These are phyloP conservation scores for Strigamia maritima DNA, from an alignment of 2,888 invertebrate genomes.

Conservation along the genomic window DNA sequence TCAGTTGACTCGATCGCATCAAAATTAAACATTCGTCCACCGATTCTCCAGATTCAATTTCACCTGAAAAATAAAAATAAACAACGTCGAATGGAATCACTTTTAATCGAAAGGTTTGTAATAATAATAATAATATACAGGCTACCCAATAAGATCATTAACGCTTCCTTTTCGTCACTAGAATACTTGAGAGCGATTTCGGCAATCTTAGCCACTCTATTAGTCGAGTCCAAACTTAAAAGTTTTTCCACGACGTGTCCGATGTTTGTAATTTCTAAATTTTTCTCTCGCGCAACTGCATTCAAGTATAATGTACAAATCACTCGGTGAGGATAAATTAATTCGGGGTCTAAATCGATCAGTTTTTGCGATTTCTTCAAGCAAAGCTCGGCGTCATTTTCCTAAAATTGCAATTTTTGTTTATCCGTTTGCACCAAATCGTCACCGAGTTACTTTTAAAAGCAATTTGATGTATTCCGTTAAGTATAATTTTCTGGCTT, in stretches of 20 bases:
- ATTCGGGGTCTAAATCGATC: constrained; percentile 56
- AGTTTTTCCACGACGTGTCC: constrained; percentile 58
- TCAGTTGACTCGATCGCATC: background rate
- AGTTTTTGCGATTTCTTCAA: constrained; percentile 56
- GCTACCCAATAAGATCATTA: background rate
- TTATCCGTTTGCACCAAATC: too few species aligned
- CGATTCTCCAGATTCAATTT: background rate
- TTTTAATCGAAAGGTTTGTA: too few species aligned
- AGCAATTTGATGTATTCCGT: background rate
- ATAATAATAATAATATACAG: too few species aligned
- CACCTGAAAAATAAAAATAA: too few species aligned
- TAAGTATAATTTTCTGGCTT: background rate
- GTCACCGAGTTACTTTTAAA: background rate
- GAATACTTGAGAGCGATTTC: constrained; percentile 59
- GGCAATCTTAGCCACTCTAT: constrained; percentile 62
- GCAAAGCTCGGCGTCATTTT: constrained; percentile 48
- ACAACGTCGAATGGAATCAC: too few species aligned
- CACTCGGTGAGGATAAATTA: constrained; percentile 61
- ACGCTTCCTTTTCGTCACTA: background rate
- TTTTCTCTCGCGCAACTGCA: constrained; percentile 40
- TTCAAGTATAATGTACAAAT: constrained; percentile 62
- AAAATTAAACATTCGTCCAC: background rate
- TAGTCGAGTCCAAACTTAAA: constrained; percentile 59
- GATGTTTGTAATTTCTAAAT: constrained; percentile 50
- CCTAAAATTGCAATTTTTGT: background rate